Conservation (phyloP, 2,888 invertebrate genomes). For the Sesia apiformis region DNA sequence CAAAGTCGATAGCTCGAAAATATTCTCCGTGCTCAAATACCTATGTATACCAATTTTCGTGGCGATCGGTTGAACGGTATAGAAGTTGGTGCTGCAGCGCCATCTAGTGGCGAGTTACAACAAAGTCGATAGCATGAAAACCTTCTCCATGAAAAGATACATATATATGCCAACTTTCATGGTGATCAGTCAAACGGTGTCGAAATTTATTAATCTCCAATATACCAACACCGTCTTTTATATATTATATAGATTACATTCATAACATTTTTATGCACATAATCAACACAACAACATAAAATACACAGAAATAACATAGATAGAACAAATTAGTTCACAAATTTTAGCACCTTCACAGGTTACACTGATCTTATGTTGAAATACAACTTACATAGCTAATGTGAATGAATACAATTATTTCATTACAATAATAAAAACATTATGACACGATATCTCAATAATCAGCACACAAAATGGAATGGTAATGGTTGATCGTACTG, state of each 20-base stretch:
- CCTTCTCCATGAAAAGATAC: too few relatives aligned
- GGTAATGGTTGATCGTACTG: conserved; percentile 21
- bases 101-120: too few relatives aligned
- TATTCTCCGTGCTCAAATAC: too few relatives aligned
- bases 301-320: conserved; percentile 3
- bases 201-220: too few relatives aligned
- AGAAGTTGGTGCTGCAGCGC: too few relatives aligned
- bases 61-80: too few relatives aligned
- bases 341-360: conserved; percentile 66
- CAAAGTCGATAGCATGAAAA: too few relatives aligned
- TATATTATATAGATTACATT: background rate
- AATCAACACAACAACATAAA: conserved; percentile 32
- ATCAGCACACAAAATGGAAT: conserved; percentile 39
- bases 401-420: background rate
- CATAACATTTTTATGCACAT: conserved; percentile 17
- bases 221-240: too few relatives aligned
- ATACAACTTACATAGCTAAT: conserved; percentile 25
- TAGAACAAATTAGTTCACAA: conserved; percentile 27
- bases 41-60: too few relatives aligned
- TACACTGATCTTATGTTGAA: conserved; percentile 29
- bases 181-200: too few relatives aligned
- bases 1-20: too few relatives aligned
- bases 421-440: background rate
- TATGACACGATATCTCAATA: conserved; percentile 24
- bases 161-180: too few relatives aligned